Conservation (phyloP, 2,797 vertebrate genomes). For the Coregonus ussuriensis region DNA sequence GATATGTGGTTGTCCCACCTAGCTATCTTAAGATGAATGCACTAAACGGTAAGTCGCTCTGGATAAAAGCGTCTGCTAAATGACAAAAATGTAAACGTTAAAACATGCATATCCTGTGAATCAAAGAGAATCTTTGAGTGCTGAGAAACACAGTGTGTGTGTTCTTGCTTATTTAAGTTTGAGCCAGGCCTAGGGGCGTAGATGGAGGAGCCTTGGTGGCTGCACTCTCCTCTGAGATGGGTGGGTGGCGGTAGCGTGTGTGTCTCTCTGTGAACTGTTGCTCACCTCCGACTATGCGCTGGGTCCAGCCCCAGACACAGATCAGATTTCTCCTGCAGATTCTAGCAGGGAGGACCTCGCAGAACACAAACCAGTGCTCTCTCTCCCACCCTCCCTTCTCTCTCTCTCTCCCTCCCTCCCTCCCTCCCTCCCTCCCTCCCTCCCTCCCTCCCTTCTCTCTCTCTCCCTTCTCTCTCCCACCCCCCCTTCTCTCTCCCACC, state of each 20-base stretch:
- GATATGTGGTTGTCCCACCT: too few relatives aligned
- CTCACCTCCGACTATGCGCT: background rate
- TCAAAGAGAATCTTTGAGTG: background rate
- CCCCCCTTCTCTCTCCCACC: too few relatives aligned
- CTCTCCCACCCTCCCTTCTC: too few relatives aligned
- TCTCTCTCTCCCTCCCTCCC: too few relatives aligned
- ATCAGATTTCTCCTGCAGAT: constrained; percentile 6
- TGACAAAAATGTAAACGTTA: background rate
- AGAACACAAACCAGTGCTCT: background rate
- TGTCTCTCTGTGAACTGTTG: background rate
- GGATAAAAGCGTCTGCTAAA: too few relatives aligned
- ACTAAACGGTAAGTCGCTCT: too few relatives aligned
- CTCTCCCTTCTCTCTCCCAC: too few relatives aligned
- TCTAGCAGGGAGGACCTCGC: background rate
- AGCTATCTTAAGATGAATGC: too few relatives aligned
- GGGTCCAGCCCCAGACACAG: too few relatives aligned
- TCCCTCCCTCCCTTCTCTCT: too few relatives aligned
- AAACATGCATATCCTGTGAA: background rate
- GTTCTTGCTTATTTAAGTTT: background rate
- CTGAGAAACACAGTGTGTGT: background rate
- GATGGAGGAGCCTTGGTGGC: background rate
- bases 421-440: too few relatives aligned
- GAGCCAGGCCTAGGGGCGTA: background rate
- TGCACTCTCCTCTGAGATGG: background rate
- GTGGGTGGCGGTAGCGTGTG: background rate